A percentile compares a stretch with the other conserved stretches of the same genome.
Conservation (phyloP, 2,113 vertebrate genomes). For the Catagonus wagneri region DNA sequence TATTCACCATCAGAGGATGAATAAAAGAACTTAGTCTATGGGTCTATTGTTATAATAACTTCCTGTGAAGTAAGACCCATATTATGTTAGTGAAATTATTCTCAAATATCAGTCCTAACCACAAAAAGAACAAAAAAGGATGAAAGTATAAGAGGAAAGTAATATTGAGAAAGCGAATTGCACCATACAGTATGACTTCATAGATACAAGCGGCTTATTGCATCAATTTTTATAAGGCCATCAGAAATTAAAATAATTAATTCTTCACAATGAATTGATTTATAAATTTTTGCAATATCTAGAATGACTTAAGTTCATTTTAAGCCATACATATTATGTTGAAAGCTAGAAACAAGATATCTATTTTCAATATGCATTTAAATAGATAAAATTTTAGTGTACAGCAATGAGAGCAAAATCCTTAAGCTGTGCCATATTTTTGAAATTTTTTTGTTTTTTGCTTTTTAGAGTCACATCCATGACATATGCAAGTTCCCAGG, state of each 20-base stretch:
- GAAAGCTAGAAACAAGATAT: constrained; percentile 41
- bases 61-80: background rate
- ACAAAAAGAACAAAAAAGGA: background rate
- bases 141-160: background rate
- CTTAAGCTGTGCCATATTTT: background rate
- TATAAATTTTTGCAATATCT: background rate
- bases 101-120: background rate
- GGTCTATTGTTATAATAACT: background rate
- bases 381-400: background rate
- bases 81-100: background rate
- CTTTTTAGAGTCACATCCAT: too few species aligned
- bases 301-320: background rate
- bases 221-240: background rate
- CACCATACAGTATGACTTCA: background rate
- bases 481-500: too few species aligned
- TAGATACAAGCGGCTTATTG: background rate
- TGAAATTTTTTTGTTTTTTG: background rate
- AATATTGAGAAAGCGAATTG: constrained; percentile 6
- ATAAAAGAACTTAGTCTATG: background rate
- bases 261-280: background rate
- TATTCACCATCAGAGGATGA: background rate
- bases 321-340: background rate
- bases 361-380: background rate
- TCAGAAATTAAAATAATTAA: constrained; percentile 49
- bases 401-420: background rate